Percentiles rank a stretch among this genome's conserved stretches.
phyloP scores from a whole-genome alignment of 2,888 invertebrate genomes.

The Tuberolachnus salignus region DNA sequence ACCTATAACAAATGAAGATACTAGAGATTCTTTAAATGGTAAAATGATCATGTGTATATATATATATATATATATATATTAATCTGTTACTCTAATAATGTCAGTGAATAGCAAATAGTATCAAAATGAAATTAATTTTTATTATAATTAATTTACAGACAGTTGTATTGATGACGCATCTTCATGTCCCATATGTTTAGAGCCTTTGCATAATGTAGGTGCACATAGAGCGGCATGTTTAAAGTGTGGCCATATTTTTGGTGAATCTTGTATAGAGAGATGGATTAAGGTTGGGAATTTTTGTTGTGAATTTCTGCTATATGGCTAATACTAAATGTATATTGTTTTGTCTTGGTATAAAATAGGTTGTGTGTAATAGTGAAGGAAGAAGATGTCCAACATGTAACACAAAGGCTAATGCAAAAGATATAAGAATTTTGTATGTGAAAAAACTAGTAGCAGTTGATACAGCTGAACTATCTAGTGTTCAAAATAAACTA shows the following conservation, averaged over 20 bases:
- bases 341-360: not conserved
- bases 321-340: not conserved
- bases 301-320: constrained; percentile 12
- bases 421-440: constrained; percentile 76
- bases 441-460: constrained; percentile 79
- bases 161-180: constrained; percentile 70
- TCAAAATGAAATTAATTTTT: not conserved
- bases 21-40: not conserved
- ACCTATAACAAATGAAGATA: too few species aligned
- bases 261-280: constrained; percentile 76
- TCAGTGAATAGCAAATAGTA: too few species aligned
- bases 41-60: not conserved
- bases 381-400: constrained; percentile 80
- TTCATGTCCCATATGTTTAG: constrained; percentile 86
- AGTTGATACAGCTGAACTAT: constrained; percentile 79
- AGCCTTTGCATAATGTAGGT: constrained; percentile 85
- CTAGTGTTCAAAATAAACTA: constrained; percentile 64
- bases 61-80: not conserved
- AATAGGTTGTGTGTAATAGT: constrained; percentile 57
- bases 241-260: constrained; percentile 92
- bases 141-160: not conserved
- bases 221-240: constrained; percentile 84
- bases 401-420: constrained; percentile 77
- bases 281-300: constrained; percentile 70
- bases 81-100: too few species aligned